Evolutionary conservation across 1,140 invertebrate species (phyloP).

Genomic region (Drosophila bocki): DNA sequence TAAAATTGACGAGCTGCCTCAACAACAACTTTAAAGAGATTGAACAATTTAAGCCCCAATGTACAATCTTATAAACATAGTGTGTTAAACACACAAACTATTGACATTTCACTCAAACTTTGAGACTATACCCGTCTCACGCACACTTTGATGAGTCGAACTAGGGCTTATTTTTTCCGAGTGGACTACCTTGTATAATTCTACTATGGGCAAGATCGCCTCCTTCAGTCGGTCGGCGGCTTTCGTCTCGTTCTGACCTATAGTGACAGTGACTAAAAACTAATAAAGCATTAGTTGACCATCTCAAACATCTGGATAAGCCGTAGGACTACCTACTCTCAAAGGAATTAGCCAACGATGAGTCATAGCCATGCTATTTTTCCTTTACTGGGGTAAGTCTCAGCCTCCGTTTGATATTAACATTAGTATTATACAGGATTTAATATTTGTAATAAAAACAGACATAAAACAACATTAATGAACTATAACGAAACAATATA

Average conservation of each 20-base stretch:
- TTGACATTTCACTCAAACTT: too few relatives aligned
- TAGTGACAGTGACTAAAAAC: neutral
- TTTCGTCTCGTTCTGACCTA: neutral
- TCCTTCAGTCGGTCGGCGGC: neutral
- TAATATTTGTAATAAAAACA: neutral
- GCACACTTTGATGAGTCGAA: too few relatives aligned
- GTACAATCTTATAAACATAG: too few relatives aligned
- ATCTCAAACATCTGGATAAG: neutral
- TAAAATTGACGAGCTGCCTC: too few relatives aligned
- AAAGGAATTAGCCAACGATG: neutral
- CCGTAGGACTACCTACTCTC: neutral
- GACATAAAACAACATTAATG: constrained; percentile 3
- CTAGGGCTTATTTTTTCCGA: too few relatives aligned
- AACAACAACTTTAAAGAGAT: too few relatives aligned
- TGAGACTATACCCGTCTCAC: too few relatives aligned
- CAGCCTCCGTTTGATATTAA: neutral
- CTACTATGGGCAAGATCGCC: too few relatives aligned
- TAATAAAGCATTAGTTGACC: neutral
- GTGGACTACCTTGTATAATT: too few relatives aligned
- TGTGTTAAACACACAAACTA: too few relatives aligned
- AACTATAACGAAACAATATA: constrained; percentile 22
- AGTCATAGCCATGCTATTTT: neutral
- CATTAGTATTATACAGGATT: neutral
- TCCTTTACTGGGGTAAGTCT: neutral
- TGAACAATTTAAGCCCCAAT: too few relatives aligned